phyloP scores from a whole-genome alignment of 64 coral and sea anemone genomes.

The Montipora efflorescens region DNA sequence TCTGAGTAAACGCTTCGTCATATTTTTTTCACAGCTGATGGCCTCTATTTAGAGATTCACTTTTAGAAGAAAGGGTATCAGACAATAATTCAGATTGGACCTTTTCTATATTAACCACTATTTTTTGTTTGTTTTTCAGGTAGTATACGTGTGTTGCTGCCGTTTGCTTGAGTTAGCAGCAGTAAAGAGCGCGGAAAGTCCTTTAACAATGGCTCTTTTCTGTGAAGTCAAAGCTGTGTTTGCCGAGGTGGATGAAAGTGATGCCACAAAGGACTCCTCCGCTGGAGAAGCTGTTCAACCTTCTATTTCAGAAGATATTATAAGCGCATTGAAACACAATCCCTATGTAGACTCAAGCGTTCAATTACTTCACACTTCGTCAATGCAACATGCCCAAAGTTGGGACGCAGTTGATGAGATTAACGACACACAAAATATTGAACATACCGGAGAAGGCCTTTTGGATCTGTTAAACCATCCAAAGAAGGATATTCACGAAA shows the following conservation, averaged over 20 bases:
- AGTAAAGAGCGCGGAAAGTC: slow-evolving; percentile 48
- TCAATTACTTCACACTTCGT: not conserved
- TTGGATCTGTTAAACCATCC: not conserved
- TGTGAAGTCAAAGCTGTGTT: slow-evolving; percentile 56
- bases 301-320: slow-evolving; percentile 24
- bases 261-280: slow-evolving; percentile 13
- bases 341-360: slow-evolving; percentile 76
- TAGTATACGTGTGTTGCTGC: slow-evolving; percentile 70
- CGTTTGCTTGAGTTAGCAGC: slow-evolving; percentile 81
- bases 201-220: slow-evolving; percentile 61
- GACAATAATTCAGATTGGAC: not conserved
- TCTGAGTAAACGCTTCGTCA: too few relatives aligned
- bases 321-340: slow-evolving; percentile 73
- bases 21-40: too few relatives aligned
- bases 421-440: not conserved
- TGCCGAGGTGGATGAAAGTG: slow-evolving; percentile 67
- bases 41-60: too few relatives aligned
- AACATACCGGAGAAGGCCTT: not conserved
- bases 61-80: too few relatives aligned
- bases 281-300: not conserved
- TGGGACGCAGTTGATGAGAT: slow-evolving; percentile 5
- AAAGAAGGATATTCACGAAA: not conserved
- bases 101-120: not conserved
- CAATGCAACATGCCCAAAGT: not conserved
- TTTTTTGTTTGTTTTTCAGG: slow-evolving; percentile 25